These are phyloP conservation scores for Coelopa pilipes DNA, from an alignment of 2,888 invertebrate species.

Conservation along the genomic window DNA sequence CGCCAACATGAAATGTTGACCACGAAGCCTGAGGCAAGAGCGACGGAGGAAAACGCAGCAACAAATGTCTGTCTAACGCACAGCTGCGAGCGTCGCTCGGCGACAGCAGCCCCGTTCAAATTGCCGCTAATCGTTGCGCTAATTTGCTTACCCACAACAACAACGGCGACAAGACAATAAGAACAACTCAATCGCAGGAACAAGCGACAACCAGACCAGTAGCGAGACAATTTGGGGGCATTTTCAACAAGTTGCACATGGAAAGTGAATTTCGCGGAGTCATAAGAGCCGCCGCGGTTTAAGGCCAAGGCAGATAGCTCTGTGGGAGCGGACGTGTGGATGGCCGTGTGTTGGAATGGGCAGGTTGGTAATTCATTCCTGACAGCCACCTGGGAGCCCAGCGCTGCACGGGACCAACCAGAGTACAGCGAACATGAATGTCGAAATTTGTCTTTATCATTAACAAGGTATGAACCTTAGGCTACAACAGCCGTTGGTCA, in stretches of 20 bases:
- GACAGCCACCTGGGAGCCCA: slow-evolving; percentile 21
- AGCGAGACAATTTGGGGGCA: neutral
- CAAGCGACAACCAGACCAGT: neutral
- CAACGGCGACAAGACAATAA: slow-evolving; percentile 24
- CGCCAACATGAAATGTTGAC: too few species aligned
- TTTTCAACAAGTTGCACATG: too few species aligned
- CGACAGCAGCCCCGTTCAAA: neutral
- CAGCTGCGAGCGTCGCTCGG: neutral
- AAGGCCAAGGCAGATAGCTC: slow-evolving; percentile 27
- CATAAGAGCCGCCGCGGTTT: neutral
- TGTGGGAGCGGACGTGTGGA: slow-evolving; percentile 4
- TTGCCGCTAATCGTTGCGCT: slow-evolving; percentile 23
- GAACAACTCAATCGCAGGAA: neutral
- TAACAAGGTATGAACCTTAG: too few species aligned
- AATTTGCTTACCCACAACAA: slow-evolving; percentile 23
- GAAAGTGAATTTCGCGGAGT: neutral
- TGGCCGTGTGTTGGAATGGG: slow-evolving; percentile 8
- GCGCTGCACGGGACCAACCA: too few species aligned
- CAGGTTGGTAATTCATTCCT: slow-evolving; percentile 26
- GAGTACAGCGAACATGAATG: neutral
- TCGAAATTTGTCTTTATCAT: neutral
- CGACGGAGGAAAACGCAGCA: slow-evolving; percentile 9
- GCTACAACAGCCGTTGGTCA: too few species aligned
- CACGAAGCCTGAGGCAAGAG: too few species aligned
- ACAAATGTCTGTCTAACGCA: slow-evolving; percentile 11